phyloP scores from a whole-genome alignment of 2,888 invertebrate species.

The Scaptomyza caliginosa region DNA sequence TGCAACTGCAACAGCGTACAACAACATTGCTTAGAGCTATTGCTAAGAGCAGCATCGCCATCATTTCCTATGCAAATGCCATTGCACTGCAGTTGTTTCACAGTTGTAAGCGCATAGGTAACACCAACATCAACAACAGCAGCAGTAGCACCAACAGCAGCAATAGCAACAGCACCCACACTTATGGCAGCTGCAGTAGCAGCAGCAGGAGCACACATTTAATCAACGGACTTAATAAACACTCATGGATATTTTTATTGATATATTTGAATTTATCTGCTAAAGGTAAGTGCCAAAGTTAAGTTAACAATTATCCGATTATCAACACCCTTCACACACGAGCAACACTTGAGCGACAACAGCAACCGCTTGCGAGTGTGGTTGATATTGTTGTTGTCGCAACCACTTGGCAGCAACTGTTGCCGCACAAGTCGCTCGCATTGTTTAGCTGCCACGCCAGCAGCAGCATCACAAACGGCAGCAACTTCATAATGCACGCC shows the following conservation, averaged over 20 bases:
- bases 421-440: conserved; percentile 38
- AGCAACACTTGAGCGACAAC: conserved; percentile 48
- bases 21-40: conserved; percentile 47
- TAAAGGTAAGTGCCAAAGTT: conserved; percentile 81
- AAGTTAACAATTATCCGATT: conserved; percentile 35
- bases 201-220: conserved; percentile 65
- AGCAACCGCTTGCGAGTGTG: conserved; percentile 17
- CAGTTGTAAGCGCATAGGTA: conserved; percentile 10
- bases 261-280: conserved; percentile 84
- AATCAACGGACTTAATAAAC: conserved; percentile 83
- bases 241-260: conserved; percentile 84
- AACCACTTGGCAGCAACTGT: conserved; percentile 62
- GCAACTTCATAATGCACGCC: conserved; percentile 70
- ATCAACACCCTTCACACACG: conserved; percentile 34
- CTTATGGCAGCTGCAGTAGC: conserved; percentile 35
- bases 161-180: conserved; percentile 37
- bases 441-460: conserved; percentile 58
- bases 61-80: conserved; percentile 55
- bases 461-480: conserved; percentile 20
- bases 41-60: conserved; percentile 49
- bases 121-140: conserved; percentile 28
- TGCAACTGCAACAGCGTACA: conserved; percentile 29
- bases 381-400: conserved; percentile 41
- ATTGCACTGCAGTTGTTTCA: conserved; percentile 39
- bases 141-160: conserved; percentile 30